A percentile compares a stretch with the other conserved stretches of the same genome.
phyloP scores from a whole-genome alignment of 2,113 vertebrate species.

The Mastomys coucha region DNA sequence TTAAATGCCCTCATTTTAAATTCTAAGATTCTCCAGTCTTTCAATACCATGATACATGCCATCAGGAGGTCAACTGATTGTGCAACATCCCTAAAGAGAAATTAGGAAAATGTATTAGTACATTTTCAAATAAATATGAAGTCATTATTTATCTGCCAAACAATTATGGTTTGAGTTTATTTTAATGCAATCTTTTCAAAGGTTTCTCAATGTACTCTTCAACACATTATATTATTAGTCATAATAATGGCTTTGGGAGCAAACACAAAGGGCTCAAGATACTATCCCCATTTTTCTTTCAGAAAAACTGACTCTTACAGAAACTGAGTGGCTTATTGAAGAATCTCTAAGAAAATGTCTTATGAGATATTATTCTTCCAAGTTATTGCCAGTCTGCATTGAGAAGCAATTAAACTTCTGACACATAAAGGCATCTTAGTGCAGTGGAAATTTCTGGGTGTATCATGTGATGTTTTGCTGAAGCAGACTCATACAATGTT shows the following conservation, averaged over 20 bases:
- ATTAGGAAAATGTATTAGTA: not conserved
- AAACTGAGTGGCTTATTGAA: not conserved
- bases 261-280: not conserved
- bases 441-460: too few relatives aligned
- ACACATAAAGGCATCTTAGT: not conserved
- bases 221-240: conserved; percentile 57
- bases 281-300: conserved; percentile 68
- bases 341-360: not conserved
- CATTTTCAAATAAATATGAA: conserved; percentile 46
- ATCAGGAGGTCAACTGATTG: not conserved
- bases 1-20: too few relatives aligned
- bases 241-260: conserved; percentile 19
- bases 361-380: not conserved
- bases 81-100: not conserved
- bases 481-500: too few relatives aligned
- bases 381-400: not conserved
- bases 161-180: conserved; percentile 22
- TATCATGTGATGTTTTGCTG: too few relatives aligned
- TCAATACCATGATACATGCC: not conserved
- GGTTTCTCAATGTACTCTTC: not conserved
- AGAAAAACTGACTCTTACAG: conserved; percentile 66
- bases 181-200: conserved; percentile 8
- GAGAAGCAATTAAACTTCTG: conserved; percentile 31
- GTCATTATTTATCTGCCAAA: conserved; percentile 50
- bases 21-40: too few relatives aligned